Base-by-base conservation (phyloP, 2,113 vertebrate species). In the Pongo pygmaeus region DNA sequence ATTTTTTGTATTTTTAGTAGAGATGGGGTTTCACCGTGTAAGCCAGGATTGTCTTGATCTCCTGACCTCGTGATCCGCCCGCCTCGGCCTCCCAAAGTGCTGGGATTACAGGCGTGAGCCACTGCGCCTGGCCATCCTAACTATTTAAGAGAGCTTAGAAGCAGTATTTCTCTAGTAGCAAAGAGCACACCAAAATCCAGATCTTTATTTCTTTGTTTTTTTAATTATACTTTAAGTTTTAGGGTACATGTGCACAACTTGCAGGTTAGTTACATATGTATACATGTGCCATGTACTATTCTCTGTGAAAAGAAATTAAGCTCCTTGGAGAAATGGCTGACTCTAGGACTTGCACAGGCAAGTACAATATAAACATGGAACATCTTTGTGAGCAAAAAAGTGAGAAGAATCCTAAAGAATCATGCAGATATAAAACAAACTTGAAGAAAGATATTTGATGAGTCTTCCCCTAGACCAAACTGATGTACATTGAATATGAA, bases 171-270 rank as follows among this genome's bases (percentile, higher is more conserved):
- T 77, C 23, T 40, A 12, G 32, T 70, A 78, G 27, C 59, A 89
- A 6, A 35, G 48, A 93, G 32, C 18, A 50, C 25, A 59, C 25
- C 57, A 43, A 89, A 72, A 78, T 18, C 43, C 4, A 70, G 50
- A n/a, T 79, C 27, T 72, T 84, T 40, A 84, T 96, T 96, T 89
- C 35, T 46, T 75, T 93, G 9, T 75, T 93, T 46, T 46, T 46
- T 9, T 46, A 7, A 46, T 46, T 46, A 46, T 46, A 46, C 46
- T 46, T 46, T 46, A 46, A 46, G 46, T 46, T 46, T 46, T 46
- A 46, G 46, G 46, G 46, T 46, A 46, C 8, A 46, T 46, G 46
- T 46, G 8, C 9, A 2, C 46, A 46, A 46, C 8, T 8, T 46
- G 46, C 46, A 46, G 46, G 46, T 46, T 46, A 46, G 46, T 10